Conservation (phyloP, 2,113 vertebrate genomes). For the Nothoprocta perdicaria region DNA sequence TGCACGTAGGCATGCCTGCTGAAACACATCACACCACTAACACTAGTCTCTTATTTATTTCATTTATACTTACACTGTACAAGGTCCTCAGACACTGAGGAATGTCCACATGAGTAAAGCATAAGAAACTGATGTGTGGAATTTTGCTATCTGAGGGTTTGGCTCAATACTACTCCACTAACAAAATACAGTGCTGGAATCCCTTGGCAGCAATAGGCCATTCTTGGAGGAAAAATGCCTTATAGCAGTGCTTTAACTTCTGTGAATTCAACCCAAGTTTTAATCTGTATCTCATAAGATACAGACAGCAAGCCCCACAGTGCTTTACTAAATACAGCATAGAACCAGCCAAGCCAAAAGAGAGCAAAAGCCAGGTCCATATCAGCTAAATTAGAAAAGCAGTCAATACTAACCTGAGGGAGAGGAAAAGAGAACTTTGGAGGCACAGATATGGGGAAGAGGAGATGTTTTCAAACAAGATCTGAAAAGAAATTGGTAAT, state of each 20-base stretch:
- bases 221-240: slow-evolving; percentile 19
- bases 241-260: background rate
- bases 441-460: background rate
- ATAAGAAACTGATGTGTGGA: background rate
- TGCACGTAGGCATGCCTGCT: background rate
- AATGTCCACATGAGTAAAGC: background rate
- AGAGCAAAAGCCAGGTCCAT: background rate
- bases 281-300: background rate
- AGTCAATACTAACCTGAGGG: background rate
- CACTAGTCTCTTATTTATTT: background rate
- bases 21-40: background rate
- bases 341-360: background rate
- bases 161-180: background rate
- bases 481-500: background rate
- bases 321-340: background rate
- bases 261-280: slow-evolving; percentile 21
- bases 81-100: background rate
- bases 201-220: background rate
- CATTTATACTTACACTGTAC: background rate
- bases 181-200: slow-evolving; percentile 21
- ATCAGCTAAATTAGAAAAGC: background rate
- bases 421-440: background rate
- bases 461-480: background rate
- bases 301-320: background rate
- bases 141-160: background rate